Base-by-base conservation (phyloP, 1,140 invertebrate species). In the Lordiphosa mommai region DNA sequence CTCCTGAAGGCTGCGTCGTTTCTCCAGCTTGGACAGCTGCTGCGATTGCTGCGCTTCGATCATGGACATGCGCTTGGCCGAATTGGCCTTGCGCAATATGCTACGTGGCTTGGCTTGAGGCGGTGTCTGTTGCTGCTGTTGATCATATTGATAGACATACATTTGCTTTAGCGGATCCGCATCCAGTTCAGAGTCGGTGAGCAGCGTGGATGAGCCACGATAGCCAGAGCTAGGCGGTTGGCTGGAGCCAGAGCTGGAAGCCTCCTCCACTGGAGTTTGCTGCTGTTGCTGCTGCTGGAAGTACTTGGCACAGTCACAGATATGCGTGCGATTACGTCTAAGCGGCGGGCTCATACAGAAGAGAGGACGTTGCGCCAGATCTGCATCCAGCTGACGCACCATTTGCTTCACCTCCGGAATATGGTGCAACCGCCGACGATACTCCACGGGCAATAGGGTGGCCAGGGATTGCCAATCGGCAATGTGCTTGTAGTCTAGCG, bases 391-490 rank as follows among this genome's bases (percentile, higher is more conserved):
- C 53, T 82, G 57, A 32, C 55, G 56, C 47, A 74, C 37, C 43
- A 80, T 91, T 8, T 73, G 67, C 17, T 77, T 70, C 59, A 82
- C 92, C 90, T 96, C 94, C 7, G 94, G 94, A 67, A 95, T 91
- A 87, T 95, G 94, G 48, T 94, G 91, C 47, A 96, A 80, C 51
- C 90, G 91, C 63, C 93, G 91, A 52, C 92, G 92, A 80, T 96
- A 96, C 86, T 98, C 95, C 46, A 91, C 90, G 0, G 96, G 96
- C 33, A 98, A 87, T 12, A 98, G 90, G 46, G 97, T 94, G 56
- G 94, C 96, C 29, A 98, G 89, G 0, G 95, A 97, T 79, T 97
- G 95, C 96, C 96, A 98, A 85, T 98, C 96, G 74, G 93, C 92
- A 6, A 98, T 93, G 73, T 97, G 95, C 14, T 92, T 92, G 57